Conservation (phyloP, 2,113 vertebrate genomes). For the Dendropsophus ebraccatus region DNA sequence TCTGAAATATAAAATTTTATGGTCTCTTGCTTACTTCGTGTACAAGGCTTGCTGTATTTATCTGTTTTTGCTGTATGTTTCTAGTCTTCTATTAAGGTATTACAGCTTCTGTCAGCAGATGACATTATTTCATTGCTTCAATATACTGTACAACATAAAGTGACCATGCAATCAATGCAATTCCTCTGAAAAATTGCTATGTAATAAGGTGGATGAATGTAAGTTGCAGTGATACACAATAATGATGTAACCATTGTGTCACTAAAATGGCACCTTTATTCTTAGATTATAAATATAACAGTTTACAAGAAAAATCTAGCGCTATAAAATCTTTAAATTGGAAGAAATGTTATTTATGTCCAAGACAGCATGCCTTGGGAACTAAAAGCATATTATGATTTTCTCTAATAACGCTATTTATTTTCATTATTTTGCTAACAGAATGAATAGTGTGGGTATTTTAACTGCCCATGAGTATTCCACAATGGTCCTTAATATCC, state of each 20-base stretch:
- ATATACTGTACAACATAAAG: not conserved
- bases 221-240: not conserved
- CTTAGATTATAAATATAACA: constrained; percentile 9
- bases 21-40: too few relatives aligned
- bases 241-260: not conserved
- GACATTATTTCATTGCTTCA: not conserved
- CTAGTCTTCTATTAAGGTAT: not conserved
- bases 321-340: constrained; percentile 34
- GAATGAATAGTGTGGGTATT: constrained; percentile 39
- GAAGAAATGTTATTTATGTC: constrained; percentile 29
- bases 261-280: not conserved
- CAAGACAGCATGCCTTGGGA: constrained; percentile 27
- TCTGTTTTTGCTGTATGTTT: not conserved
- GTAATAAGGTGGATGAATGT: not conserved
- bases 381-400: constrained; percentile 43
- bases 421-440: constrained; percentile 53
- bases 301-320: not conserved
- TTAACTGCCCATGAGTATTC: constrained; percentile 38
- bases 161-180: not conserved
- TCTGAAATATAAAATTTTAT: too few relatives aligned
- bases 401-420: constrained; percentile 45
- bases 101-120: not conserved
- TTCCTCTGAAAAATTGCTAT: constrained; percentile 5
- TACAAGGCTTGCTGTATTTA: not conserved
- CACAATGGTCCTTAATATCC: constrained; percentile 38